A percentile compares a stretch with the other conserved stretches of the same genome.
Evolutionary conservation across 2,797 vertebrate species (phyloP).

Genomic region (Sebastes minor): DNA sequence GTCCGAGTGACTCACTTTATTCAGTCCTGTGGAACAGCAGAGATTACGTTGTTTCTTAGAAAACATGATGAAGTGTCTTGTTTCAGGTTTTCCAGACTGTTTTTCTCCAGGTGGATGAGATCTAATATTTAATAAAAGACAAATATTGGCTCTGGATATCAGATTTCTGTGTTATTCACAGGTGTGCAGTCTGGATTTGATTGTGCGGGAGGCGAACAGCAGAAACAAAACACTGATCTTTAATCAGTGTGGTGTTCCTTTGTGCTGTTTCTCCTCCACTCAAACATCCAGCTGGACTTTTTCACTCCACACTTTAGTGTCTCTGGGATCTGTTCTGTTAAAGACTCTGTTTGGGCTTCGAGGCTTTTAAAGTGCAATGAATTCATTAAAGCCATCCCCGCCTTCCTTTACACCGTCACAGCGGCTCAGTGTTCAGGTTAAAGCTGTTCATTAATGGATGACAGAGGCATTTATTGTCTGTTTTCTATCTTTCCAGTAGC

Average conservation of each 20-base stretch:
- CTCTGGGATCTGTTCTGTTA: background rate
- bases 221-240: constrained; percentile 14
- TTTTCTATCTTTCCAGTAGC: background rate
- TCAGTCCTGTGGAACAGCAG: background rate
- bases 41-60: background rate
- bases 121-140: constrained; percentile 15
- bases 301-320: background rate
- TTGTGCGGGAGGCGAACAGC: background rate
- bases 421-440: background rate
- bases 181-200: constrained; percentile 37
- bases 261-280: background rate
- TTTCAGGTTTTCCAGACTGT: background rate
- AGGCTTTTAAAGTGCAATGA: background rate
- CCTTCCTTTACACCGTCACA: background rate
- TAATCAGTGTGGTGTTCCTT: background rate
- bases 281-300: background rate
- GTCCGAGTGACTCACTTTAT: background rate
- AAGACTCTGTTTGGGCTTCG: background rate
- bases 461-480: background rate
- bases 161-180: constrained; percentile 16
- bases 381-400: background rate
- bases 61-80: background rate
- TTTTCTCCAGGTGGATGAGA: background rate
- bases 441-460: background rate
- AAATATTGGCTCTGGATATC: background rate